These are phyloP conservation scores for Eurystomus gularis DNA, from an alignment of 2,113 vertebrate genomes.

Conservation along the genomic window DNA sequence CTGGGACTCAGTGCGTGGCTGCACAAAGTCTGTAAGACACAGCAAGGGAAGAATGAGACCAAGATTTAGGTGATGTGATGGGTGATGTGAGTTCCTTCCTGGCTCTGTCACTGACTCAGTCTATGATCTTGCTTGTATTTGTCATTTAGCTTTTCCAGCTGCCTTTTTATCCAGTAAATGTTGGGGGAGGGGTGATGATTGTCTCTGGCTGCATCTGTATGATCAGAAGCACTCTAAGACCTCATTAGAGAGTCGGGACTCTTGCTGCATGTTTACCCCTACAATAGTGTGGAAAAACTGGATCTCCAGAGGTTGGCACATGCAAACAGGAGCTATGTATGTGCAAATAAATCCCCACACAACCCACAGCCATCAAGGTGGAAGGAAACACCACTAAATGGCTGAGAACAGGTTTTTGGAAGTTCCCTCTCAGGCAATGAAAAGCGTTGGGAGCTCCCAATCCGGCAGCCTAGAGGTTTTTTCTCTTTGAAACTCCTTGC, in stretches of 20 bases:
- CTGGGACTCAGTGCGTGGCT: accelerated
- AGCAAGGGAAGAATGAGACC: neutral
- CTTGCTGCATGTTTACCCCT: neutral
- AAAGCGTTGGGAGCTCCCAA: neutral
- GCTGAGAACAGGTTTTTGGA: neutral
- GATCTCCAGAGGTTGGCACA: neutral
- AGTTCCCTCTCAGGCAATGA: neutral
- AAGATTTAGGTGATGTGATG: neutral
- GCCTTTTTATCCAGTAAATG: neutral
- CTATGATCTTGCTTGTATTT: neutral
- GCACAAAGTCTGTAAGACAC: neutral
- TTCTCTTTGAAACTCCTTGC: neutral
- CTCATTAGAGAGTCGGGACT: neutral
- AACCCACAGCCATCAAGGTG: neutral
- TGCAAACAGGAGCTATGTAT: neutral
- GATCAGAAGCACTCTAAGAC: neutral
- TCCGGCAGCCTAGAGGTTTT: neutral
- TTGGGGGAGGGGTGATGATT: neutral
- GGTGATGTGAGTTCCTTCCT: neutral
- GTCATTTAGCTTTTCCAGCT: neutral
- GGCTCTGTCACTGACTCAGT: neutral
- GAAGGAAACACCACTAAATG: neutral
- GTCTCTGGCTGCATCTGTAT: neutral
- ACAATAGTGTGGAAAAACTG: neutral
- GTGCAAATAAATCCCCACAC: neutral